These are phyloP conservation scores for Tenthredo notha DNA, from an alignment of 2,888 invertebrate genomes.

Conservation along the genomic window DNA sequence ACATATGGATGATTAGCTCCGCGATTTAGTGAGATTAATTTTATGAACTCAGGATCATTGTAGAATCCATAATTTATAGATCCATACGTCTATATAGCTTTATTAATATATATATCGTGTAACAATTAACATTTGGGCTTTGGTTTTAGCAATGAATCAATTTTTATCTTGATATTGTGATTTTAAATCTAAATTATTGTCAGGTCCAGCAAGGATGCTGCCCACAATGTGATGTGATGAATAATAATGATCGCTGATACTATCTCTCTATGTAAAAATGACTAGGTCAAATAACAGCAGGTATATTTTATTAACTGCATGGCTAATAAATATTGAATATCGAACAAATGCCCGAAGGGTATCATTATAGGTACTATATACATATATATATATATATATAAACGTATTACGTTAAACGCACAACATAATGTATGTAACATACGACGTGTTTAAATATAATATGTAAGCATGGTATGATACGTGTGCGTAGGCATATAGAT, in stretches of 20 bases:
- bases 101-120: neutral
- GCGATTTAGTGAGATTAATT: neutral
- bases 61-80: neutral
- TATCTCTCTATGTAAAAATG: neutral
- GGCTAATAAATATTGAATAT: neutral
- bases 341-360: neutral
- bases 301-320: neutral
- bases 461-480: neutral
- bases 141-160: neutral
- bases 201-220: neutral
- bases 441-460: neutral
- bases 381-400: too few relatives aligned
- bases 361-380: neutral
- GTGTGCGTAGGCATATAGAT: neutral
- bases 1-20: neutral
- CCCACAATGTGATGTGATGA: neutral
- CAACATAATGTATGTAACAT: neutral
- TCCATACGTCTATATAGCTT: neutral
- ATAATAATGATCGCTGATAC: neutral
- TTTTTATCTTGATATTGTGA: neutral
- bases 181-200: constrained; percentile 13
- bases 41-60: neutral
- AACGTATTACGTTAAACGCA: constrained; percentile 1
- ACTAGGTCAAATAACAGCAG: neutral
- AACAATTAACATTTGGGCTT: neutral